A percentile compares a stretch with the other conserved stretches of the same genome.
Conservation (phyloP, 2,888 invertebrate genomes). For the Cordylochernes scorpioides region DNA sequence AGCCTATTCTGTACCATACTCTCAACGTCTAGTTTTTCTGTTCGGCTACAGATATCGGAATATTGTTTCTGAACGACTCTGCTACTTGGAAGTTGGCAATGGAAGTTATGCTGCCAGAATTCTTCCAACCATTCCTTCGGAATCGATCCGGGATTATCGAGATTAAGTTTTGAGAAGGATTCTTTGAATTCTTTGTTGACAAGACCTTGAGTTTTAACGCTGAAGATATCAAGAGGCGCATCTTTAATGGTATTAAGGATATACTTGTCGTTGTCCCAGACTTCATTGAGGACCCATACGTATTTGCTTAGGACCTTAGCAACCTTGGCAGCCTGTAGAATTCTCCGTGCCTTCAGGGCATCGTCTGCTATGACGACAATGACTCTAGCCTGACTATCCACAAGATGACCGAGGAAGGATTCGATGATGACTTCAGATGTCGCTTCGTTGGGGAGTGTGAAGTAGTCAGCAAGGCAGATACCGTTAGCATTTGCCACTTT, state of each 20-base stretch:
- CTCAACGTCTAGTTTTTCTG: constrained; percentile 17
- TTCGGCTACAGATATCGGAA: constrained; percentile 17
- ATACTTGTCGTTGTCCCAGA: constrained; percentile 6
- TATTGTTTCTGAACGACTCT: constrained; percentile 15
- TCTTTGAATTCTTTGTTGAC: constrained; percentile 18
- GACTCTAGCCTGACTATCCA: constrained; percentile 8
- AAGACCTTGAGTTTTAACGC: constrained; percentile 15
- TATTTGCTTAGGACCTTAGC: constrained; percentile 3
- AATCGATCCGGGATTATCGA: constrained; percentile 19
- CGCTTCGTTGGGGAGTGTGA: constrained; percentile 14
- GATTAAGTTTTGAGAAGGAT: constrained; percentile 18
- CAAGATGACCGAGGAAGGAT: constrained; percentile 5
- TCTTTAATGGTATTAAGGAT: constrained; percentile 12
- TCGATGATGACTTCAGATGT: constrained; percentile 2
- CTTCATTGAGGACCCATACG: constrained; percentile 9
- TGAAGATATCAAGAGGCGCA: constrained; percentile 17
- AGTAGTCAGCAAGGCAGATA: constrained; percentile 17
- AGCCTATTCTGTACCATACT: constrained; percentile 17
- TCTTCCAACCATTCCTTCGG: constrained; percentile 25
- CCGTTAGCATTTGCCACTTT: constrained; percentile 12
- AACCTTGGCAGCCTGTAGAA: constrained; percentile 19
- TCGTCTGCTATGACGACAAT: constrained; percentile 21
- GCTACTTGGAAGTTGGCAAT: constrained; percentile 20
- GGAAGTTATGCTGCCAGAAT: constrained; percentile 20
- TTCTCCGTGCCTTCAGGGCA: constrained; percentile 17